phyloP scores from a whole-genome alignment of 1,140 invertebrate genomes.

The Drosophila mauritiana region DNA sequence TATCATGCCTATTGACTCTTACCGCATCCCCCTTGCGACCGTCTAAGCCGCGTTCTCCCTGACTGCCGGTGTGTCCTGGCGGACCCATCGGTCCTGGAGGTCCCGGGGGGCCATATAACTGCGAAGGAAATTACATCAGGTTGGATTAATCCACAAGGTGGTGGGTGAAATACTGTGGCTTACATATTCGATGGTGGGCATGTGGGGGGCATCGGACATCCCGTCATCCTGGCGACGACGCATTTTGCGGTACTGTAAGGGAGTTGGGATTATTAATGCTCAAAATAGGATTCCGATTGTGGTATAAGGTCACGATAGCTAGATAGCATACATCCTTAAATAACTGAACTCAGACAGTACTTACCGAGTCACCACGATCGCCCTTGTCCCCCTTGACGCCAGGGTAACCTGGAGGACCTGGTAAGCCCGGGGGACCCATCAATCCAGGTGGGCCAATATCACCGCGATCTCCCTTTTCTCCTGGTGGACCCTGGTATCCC shows the following conservation, averaged over 20 bases:
- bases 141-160: background rate
- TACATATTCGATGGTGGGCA: conserved; percentile 84
- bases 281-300: background rate
- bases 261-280: conserved; percentile 3
- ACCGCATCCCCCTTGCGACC: conserved; percentile 95
- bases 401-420: conserved; percentile 92
- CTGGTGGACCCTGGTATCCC: conserved; percentile 93
- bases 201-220: conserved; percentile 83
- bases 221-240: conserved; percentile 91
- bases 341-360: conserved; percentile 65
- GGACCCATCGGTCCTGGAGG: conserved; percentile 88
- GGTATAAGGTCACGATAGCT: too few species aligned
- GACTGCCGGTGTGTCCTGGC: conserved; percentile 92
- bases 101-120: conserved; percentile 83
- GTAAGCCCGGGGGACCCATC: conserved; percentile 91
- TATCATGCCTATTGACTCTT: conserved; percentile 36
- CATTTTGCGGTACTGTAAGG: conserved; percentile 95
- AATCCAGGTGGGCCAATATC: conserved; percentile 94
- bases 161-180: conserved; percentile 32
- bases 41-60: conserved; percentile 90
- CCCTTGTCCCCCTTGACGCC: conserved; percentile 95
- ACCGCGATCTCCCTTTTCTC: conserved; percentile 95
- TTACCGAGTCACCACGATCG: conserved; percentile 96
- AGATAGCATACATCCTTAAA: too few species aligned
- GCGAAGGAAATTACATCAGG: conserved; percentile 7